These are phyloP conservation scores for Coelopa frigida DNA, from an alignment of 1,140 invertebrate genomes.

Conservation along the genomic window DNA sequence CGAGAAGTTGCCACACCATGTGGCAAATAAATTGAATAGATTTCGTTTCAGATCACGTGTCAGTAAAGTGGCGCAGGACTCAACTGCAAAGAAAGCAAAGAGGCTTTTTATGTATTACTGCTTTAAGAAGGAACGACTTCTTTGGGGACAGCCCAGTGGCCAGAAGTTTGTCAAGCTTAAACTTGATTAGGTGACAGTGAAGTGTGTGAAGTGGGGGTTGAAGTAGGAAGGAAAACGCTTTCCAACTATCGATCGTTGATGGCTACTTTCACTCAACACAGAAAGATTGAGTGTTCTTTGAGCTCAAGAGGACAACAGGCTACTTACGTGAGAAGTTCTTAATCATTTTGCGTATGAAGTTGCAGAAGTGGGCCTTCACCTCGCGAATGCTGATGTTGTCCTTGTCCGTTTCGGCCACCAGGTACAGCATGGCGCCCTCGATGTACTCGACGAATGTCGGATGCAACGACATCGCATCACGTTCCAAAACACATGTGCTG, in stretches of 20 bases:
- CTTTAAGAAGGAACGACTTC: too few species aligned
- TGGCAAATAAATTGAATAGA: slow-evolving; percentile 86
- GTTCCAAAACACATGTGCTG: slow-evolving; percentile 76
- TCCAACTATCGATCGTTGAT: too few species aligned
- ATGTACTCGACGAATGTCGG: slow-evolving; percentile 90
- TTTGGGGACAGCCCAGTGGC: too few species aligned
- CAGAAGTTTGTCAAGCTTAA: too few species aligned
- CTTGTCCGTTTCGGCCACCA: slow-evolving; percentile 87
- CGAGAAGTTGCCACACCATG: slow-evolving; percentile 84
- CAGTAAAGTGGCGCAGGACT: slow-evolving; percentile 74
- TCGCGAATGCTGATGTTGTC: slow-evolving; percentile 70
- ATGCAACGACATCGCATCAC: slow-evolving; percentile 73
- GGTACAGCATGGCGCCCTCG: slow-evolving; percentile 83
- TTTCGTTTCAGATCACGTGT: slow-evolving; percentile 79
- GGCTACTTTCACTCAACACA: too few species aligned
- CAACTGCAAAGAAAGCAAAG: slow-evolving; percentile 57
- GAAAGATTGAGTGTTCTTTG: too few species aligned
- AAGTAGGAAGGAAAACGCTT: not conserved
- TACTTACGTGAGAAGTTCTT: slow-evolving; percentile 81
- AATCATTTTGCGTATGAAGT: slow-evolving; percentile 89
- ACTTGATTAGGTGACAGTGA: too few species aligned
- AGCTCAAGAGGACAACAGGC: slow-evolving; percentile 5
- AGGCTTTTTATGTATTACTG: too few species aligned
- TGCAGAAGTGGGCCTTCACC: slow-evolving; percentile 89
- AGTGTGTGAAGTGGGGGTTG: not conserved